A percentile compares a stretch with the other conserved stretches of the same genome.
These are phyloP conservation scores for Aethina tumida DNA, from an alignment of 1,140 invertebrate species.

Conservation along the genomic window DNA sequence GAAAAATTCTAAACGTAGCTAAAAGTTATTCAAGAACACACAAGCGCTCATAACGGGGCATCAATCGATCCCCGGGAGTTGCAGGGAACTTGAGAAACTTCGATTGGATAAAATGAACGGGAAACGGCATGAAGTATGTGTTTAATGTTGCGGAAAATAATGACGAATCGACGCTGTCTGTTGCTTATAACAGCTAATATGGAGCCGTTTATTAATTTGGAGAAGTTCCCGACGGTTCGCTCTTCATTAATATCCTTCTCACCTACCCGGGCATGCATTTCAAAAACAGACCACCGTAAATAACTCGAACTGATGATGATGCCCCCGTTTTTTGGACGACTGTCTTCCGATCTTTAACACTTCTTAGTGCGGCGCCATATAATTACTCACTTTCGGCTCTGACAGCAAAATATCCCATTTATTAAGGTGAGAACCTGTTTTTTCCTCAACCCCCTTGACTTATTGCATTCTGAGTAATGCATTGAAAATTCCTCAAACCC, in stretches of 20 bases:
- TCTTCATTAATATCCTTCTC: slow-evolving; percentile 37
- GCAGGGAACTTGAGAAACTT: slow-evolving; percentile 22
- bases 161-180: slow-evolving; percentile 39
- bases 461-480: no score
- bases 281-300: slow-evolving; percentile 36
- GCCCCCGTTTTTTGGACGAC: slow-evolving; percentile 13
- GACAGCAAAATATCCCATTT: not conserved
- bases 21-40: no score
- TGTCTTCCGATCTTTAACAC: slow-evolving; percentile 4
- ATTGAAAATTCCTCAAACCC: no score
- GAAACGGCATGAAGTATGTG: slow-evolving; percentile 36
- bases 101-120: slow-evolving; percentile 32
- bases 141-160: slow-evolving; percentile 40
- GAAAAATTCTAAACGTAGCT: no score
- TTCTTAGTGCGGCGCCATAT: not conserved
- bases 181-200: slow-evolving; percentile 39
- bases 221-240: slow-evolving; percentile 26
- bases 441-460: no score
- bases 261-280: slow-evolving; percentile 29
- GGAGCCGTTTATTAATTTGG: slow-evolving; percentile 38
- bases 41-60: slow-evolving; percentile 5
- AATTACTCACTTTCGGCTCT: not conserved
- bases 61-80: slow-evolving; percentile 7
- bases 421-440: not conserved
- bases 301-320: slow-evolving; percentile 32